These are phyloP conservation scores for Willowsia nigromaculata DNA, from an alignment of 2,888 invertebrate genomes.

Conservation along the genomic window DNA sequence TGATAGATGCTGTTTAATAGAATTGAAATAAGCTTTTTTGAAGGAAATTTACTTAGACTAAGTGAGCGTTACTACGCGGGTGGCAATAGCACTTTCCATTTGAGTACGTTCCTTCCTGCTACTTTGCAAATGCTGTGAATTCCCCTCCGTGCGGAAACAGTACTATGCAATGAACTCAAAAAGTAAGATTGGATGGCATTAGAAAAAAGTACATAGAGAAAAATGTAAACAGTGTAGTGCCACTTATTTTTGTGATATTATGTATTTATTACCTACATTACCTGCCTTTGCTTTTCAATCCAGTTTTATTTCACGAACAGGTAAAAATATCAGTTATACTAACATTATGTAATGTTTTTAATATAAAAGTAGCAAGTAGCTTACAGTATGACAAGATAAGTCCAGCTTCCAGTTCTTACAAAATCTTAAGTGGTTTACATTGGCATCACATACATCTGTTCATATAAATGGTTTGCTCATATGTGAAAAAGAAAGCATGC, in stretches of 20 bases:
- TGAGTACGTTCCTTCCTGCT: neutral
- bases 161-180: neutral
- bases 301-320: no score
- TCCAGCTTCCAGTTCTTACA: no score
- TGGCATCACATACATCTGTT: neutral
- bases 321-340: no score
- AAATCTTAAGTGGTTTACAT: neutral
- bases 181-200: neutral
- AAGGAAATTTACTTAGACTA: conserved; percentile 38
- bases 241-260: no score
- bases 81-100: neutral
- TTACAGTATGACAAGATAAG: neutral
- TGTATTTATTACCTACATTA: no score
- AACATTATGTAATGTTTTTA: neutral
- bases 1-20: neutral
- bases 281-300: no score
- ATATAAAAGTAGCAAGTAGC: neutral
- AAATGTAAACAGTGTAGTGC: no score
- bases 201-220: neutral
- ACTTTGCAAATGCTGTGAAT: neutral
- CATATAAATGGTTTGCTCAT: neutral
- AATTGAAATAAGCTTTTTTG: neutral
- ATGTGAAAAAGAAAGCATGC: no score
- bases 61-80: conserved; percentile 31
- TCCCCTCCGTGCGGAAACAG: neutral